Conservation (phyloP, 1,140 invertebrate species). For the Heliconius melpomene region DNA sequence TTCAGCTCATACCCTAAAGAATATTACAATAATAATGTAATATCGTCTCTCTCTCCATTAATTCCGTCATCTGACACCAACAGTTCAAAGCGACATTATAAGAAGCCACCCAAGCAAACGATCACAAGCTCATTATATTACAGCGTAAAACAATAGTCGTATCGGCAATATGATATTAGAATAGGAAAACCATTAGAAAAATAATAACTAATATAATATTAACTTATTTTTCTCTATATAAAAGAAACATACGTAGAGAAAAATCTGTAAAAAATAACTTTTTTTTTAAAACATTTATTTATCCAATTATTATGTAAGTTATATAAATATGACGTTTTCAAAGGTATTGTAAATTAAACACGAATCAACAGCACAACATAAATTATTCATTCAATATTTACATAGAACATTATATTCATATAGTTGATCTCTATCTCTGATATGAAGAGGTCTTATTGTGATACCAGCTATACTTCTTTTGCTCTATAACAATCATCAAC, state of each 20-base stretch:
- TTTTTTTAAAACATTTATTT: not conserved
- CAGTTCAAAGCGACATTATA: not conserved
- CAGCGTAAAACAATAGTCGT: constrained; percentile 1
- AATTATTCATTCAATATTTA: constrained; percentile 74
- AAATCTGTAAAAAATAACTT: not conserved
- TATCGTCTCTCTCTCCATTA: not conserved
- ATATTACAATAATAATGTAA: too few relatives aligned
- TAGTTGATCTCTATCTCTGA: constrained; percentile 29
- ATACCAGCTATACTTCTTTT: constrained; percentile 37
- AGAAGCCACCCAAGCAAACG: constrained; percentile 9
- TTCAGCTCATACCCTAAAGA: not conserved
- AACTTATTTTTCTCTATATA: too few relatives aligned
- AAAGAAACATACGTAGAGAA: too few relatives aligned
- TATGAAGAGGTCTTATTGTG: constrained; percentile 19
- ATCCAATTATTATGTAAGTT: not conserved
- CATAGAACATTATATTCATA: constrained; percentile 53
- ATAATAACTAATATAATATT: not conserved
- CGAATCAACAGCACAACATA: constrained; percentile 65
- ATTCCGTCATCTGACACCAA: not conserved
- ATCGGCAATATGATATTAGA: not conserved
- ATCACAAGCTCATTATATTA: not conserved
- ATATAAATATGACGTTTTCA: constrained; percentile 18
- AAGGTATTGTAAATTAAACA: constrained; percentile 61
- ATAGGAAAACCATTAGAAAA: not conserved
- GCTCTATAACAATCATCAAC: not conserved